Evolutionary conservation across 2,888 invertebrate genomes (phyloP), one percentile per base, ranked within the genome.

Genomic region (Pocota personata): DNA sequence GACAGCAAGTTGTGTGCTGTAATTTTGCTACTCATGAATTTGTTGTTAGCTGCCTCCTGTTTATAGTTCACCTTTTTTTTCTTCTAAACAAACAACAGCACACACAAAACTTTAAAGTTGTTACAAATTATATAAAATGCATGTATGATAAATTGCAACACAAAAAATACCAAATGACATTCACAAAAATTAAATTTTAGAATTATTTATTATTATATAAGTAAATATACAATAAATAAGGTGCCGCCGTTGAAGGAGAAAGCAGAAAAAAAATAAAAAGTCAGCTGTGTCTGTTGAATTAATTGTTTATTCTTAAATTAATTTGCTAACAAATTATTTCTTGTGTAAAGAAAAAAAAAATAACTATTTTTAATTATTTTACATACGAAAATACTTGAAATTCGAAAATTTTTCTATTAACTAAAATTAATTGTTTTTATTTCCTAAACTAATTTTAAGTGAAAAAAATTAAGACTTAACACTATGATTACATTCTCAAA

Each of bases 131-230:
- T 46, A 52, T 37, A 73, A 62, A 75, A 64, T 64, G 52, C 40
- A 60, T 82, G 82, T 76, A 76, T 82, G n/a, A 73, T 48, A 78
- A 77, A 73, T 58, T 83, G 52, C 62, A 76, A 76, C 50, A 80
- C 71, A 76, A 82, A 76, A 82, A 80, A 87, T 87, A 78, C 87
- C 87, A 87, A 87, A 87, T 87, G 82, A 78, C 77, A 87, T 87
- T 82, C 87, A 87, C 82, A 87, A 82, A 87, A 78, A 82, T 82
- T 82, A 82, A 30, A 82, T 82, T 72, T 72, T 82, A 82, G 86
- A 77, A 76, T 67, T 72, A 77, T 86, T 82, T 86, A 86, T 80
- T 86, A 72, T 72, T 82, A 48, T 30, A 57, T 86, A 86, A 82
- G 86, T 67, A 67, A 72, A 80, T 46, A 21, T 14, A 75, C 24